phyloP scores from a whole-genome alignment of 2,113 vertebrate species.

The Daphoenositta chrysoptera region DNA sequence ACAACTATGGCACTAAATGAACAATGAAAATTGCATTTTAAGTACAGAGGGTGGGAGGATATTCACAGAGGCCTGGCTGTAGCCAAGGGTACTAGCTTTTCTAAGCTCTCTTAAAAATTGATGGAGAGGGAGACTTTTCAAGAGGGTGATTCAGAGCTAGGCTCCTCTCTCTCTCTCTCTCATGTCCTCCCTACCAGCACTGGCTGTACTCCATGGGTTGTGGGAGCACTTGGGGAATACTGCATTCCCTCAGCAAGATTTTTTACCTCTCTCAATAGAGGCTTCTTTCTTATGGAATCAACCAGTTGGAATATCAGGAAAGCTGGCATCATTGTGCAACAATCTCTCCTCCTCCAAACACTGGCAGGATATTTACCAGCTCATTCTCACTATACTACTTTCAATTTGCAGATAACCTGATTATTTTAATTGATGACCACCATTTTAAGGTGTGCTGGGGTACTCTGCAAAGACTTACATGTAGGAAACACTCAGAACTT shows the following conservation, averaged over 20 bases:
- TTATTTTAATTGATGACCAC: neutral
- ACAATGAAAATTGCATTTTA: neutral
- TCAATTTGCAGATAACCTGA: neutral
- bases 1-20: constrained; percentile 9
- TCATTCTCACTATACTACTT: neutral
- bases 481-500: neutral
- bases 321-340: neutral
- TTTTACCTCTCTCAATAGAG: neutral
- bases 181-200: neutral
- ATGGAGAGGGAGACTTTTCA: neutral
- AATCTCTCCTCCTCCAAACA: neutral
- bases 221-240: neutral
- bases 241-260: neutral
- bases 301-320: neutral
- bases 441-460: neutral
- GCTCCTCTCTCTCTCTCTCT: neutral
- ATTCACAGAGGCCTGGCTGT: neutral
- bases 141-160: neutral
- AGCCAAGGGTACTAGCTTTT: neutral
- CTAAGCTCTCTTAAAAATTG: neutral
- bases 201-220: neutral
- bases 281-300: neutral
- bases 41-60: neutral
- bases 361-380: neutral
- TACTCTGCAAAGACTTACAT: neutral